phyloP scores from a whole-genome alignment of 1,140 invertebrate species.

The Drosophila willistoni region DNA sequence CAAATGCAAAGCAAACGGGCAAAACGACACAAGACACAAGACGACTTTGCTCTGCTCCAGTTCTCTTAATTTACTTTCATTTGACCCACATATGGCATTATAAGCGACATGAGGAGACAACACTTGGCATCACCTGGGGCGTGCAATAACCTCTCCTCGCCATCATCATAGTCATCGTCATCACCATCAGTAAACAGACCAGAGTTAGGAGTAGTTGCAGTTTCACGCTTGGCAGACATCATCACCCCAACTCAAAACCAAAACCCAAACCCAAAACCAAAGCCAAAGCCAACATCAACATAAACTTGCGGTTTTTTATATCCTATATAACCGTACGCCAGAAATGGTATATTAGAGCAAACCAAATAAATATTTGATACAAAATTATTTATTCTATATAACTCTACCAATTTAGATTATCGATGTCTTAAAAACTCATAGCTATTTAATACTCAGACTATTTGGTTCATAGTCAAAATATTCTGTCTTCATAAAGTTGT shows the following conservation, averaged over 20 bases:
- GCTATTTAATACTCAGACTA: too few relatives aligned
- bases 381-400: too few relatives aligned
- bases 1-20: neutral
- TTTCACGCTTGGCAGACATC: constrained; percentile 63
- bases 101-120: constrained; percentile 38
- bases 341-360: neutral
- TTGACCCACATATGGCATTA: constrained; percentile 40
- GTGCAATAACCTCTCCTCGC: constrained; percentile 65
- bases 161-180: neutral
- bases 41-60: constrained; percentile 38
- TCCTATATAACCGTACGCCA: neutral
- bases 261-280: neutral
- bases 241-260: constrained; percentile 8
- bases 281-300: neutral
- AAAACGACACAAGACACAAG: neutral
- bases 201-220: constrained; percentile 32
- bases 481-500: too few relatives aligned
- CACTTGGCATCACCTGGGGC: constrained; percentile 44
- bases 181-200: neutral
- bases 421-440: too few relatives aligned
- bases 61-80: constrained; percentile 31
- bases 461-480: too few relatives aligned
- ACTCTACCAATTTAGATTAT: too few relatives aligned
- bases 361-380: too few relatives aligned
- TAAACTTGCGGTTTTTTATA: constrained; percentile 27